Percentiles rank a stretch among this genome's conserved stretches.
These are phyloP conservation scores for Pseudococcus jackbeardsleyi DNA, from an alignment of 2,888 invertebrate genomes.

Conservation along the genomic window DNA sequence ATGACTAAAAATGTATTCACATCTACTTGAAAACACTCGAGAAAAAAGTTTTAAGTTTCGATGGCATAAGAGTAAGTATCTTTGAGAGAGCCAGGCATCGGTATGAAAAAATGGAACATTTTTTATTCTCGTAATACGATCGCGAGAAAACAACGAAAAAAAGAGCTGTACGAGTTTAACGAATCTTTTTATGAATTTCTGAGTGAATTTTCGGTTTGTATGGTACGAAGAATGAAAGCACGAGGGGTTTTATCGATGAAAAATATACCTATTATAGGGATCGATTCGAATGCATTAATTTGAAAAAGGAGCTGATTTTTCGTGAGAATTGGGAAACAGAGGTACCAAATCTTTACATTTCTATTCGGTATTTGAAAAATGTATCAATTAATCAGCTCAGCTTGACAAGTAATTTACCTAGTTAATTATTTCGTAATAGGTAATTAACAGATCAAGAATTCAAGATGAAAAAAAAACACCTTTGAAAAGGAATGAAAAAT, in stretches of 20 bases:
- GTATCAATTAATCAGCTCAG: neutral
- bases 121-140: neutral
- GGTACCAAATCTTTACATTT: neutral
- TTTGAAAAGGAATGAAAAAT: neutral
- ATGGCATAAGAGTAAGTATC: constrained; percentile 43
- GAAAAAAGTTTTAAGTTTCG: constrained; percentile 41
- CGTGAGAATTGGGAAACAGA: neutral
- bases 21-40: constrained; percentile 26
- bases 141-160: neutral
- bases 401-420: neutral
- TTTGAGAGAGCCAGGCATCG: neutral
- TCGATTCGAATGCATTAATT: no score
- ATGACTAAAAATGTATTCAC: constrained; percentile 47
- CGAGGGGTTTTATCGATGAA: neutral
- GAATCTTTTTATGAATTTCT: constrained; percentile 10
- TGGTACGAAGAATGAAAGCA: neutral
- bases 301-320: no score
- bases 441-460: neutral
- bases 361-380: neutral
- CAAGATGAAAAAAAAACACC: neutral
- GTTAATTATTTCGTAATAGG: neutral
- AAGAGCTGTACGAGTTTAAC: neutral
- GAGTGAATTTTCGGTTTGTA: neutral
- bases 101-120: constrained; percentile 1
- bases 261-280: neutral